Evolutionary conservation across 2,113 vertebrate species (phyloP).

Genomic region (Dissostichus mawsoni): DNA sequence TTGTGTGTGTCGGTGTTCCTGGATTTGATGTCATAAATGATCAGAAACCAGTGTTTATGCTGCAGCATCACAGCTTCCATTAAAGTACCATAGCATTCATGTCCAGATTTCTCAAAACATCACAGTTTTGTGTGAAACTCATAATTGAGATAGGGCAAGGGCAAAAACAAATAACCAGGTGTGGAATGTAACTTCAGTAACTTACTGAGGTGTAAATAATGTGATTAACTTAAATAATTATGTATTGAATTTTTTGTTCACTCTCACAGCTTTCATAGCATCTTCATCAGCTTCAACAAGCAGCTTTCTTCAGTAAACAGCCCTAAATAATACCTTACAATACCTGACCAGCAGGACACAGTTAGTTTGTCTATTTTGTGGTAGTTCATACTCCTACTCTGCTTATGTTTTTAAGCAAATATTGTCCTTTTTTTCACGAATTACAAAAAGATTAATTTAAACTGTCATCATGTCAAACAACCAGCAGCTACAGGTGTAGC

Average conservation of each 20-base stretch:
- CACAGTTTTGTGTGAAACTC: background rate
- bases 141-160: background rate
- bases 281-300: background rate
- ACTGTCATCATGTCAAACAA: constrained; percentile 9
- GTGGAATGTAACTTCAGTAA: background rate
- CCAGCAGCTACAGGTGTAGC: background rate
- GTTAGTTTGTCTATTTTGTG: too few relatives aligned
- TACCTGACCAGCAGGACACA: too few relatives aligned
- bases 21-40: background rate
- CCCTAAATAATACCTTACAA: too few relatives aligned
- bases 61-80: background rate
- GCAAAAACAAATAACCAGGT: background rate
- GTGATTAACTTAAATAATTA: background rate
- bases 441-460: background rate
- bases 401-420: too few relatives aligned
- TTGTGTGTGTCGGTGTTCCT: background rate
- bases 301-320: background rate
- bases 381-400: too few relatives aligned
- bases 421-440: too few relatives aligned
- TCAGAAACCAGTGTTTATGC: background rate
- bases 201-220: background rate
- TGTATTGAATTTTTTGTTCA: background rate
- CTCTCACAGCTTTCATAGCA: background rate
- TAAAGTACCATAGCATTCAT: background rate
- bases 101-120: background rate